Percentiles rank a stretch among this genome's conserved stretches.
Evolutionary conservation across 2,888 invertebrate species (phyloP).

Genomic region (Aspidiotus rigidus): DNA sequence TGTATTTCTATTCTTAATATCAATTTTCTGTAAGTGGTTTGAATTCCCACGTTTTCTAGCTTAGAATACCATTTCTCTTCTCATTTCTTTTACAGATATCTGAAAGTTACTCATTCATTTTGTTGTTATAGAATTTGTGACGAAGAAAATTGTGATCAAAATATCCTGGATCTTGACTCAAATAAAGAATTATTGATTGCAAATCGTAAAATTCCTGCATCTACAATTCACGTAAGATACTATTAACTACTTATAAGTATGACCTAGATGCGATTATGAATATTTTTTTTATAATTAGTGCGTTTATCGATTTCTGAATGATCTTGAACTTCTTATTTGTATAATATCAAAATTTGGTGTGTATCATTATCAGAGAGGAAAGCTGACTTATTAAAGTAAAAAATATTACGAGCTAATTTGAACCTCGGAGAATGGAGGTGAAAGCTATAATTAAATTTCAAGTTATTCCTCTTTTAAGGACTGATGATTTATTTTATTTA

Average conservation of each 20-base stretch:
- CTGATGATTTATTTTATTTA: no score
- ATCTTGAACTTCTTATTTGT: not conserved
- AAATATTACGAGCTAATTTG: no score
- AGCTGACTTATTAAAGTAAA: no score
- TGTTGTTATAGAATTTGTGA: slow-evolving; percentile 8
- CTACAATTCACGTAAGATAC: slow-evolving; percentile 50
- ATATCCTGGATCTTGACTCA: not conserved
- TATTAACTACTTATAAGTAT: slow-evolving; percentile 44
- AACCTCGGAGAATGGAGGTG: no score
- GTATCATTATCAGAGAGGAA: no score
- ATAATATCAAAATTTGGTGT: not conserved
- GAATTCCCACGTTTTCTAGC: no score
- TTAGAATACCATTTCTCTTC: no score
- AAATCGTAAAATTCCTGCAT: slow-evolving; percentile 62
- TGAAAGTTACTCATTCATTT: not conserved
- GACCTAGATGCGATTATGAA: not conserved
- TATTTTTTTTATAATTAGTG: not conserved
- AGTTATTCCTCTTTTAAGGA: no score
- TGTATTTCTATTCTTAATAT: no score
- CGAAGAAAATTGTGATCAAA: slow-evolving; percentile 10
- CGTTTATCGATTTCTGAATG: not conserved
- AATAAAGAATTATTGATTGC: slow-evolving; percentile 49
- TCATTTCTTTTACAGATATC: not conserved
- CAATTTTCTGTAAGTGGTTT: no score
- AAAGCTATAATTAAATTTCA: no score